A percentile compares a stretch with the other conserved stretches of the same genome.
phyloP scores from a whole-genome alignment of 2,797 vertebrate species.

The Sebastes nivosus region DNA sequence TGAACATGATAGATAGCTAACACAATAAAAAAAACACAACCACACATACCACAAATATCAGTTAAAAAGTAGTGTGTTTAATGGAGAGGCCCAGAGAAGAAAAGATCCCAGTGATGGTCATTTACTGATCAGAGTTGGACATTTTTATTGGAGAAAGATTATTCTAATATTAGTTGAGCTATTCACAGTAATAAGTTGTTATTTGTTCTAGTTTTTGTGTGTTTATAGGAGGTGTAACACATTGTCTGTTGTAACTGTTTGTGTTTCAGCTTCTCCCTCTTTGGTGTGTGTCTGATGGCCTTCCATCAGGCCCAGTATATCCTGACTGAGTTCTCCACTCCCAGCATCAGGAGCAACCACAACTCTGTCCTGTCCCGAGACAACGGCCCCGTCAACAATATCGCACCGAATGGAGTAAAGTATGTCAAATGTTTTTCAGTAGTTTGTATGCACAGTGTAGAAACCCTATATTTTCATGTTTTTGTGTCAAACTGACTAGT shows the following conservation, averaged over 20 bases:
- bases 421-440: conserved; percentile 64
- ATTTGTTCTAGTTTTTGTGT: background rate
- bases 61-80: too few relatives aligned
- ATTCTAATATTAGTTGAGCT: too few relatives aligned
- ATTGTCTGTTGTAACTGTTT: background rate
- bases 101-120: too few relatives aligned
- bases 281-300: conserved; percentile 95
- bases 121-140: too few relatives aligned
- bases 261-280: conserved; percentile 87
- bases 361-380: conserved; percentile 83
- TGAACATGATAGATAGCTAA: too few relatives aligned
- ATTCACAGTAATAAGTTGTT: background rate
- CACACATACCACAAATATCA: too few relatives aligned
- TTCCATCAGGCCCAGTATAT: conserved; percentile 97
- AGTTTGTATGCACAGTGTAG: background rate
- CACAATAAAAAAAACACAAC: too few relatives aligned
- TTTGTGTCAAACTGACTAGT: too few relatives aligned
- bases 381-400: conserved; percentile 79
- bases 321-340: conserved; percentile 91
- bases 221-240: background rate
- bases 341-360: conserved; percentile 87
- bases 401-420: conserved; percentile 88
- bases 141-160: too few relatives aligned
- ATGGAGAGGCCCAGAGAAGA: too few relatives aligned
- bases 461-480: background rate